phyloP scores from a whole-genome alignment of 92 coral and sea anemone genomes.

The Parazoanthus atlanticus region DNA sequence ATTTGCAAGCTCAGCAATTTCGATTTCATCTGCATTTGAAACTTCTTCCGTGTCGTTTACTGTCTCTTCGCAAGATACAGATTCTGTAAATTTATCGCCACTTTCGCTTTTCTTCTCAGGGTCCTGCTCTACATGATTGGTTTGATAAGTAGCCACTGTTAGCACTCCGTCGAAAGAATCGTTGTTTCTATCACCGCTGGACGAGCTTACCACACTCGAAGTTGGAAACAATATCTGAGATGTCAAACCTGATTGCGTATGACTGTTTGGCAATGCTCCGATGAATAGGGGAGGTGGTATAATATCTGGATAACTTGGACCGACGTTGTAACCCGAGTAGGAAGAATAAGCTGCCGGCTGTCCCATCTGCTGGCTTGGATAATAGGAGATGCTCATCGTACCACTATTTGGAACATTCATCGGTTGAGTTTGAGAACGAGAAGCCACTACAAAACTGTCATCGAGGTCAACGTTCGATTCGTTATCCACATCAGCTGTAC shows the following conservation, averaged over 20 bases:
- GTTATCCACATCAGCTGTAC: not conserved
- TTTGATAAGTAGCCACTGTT: not conserved
- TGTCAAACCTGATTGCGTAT: not conserved
- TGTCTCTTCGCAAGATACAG: not conserved
- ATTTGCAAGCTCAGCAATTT: conserved; percentile 9
- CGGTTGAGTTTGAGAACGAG: not conserved
- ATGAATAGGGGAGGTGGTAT: not conserved
- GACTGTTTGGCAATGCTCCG: not conserved
- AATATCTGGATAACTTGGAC: not conserved
- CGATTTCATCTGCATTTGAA: not conserved
- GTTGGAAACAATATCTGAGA: not conserved
- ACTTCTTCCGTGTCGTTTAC: not conserved
- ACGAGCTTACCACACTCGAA: not conserved
- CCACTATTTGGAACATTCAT: not conserved
- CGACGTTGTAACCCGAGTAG: not conserved
- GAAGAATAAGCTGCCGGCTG: not conserved
- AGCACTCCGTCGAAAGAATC: not conserved
- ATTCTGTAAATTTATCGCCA: not conserved
- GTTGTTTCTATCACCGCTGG: not conserved
- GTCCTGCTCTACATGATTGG: not conserved
- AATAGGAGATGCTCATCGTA: not conserved
- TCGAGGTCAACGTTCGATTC: not conserved
- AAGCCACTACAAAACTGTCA: not conserved
- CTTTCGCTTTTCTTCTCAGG: not conserved
- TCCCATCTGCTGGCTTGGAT: not conserved